phyloP scores from a whole-genome alignment of 2,113 vertebrate genomes.

The Aramus guarauna region DNA sequence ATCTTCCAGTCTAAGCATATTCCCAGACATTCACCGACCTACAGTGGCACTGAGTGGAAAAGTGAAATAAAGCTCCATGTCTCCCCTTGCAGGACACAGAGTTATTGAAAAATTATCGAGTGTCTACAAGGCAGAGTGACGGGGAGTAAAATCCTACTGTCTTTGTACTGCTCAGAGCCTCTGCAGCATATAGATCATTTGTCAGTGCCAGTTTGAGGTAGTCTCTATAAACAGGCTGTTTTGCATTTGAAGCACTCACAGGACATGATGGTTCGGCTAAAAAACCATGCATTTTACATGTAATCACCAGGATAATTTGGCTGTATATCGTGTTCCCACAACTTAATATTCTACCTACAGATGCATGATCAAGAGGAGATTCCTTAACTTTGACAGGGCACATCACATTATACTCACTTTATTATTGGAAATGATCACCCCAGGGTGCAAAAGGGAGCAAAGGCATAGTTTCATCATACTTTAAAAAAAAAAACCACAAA shows the following conservation, averaged over 20 bases:
- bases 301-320: constrained; percentile 61
- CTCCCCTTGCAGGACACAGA: not conserved
- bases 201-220: constrained; percentile 45
- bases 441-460: constrained; percentile 49
- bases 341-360: constrained; percentile 67
- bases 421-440: constrained; percentile 69
- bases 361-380: constrained; percentile 58
- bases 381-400: constrained; percentile 62
- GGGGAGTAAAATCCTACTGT: not conserved
- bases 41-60: not conserved
- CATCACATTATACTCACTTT: constrained; percentile 66
- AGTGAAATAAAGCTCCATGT: not conserved
- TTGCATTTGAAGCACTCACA: constrained; percentile 60
- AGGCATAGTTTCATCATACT: not conserved
- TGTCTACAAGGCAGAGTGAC: not conserved
- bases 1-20: not conserved
- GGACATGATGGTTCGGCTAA: constrained; percentile 25
- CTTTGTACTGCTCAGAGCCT: constrained; percentile 21
- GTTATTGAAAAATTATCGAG: not conserved
- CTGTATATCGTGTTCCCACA: constrained; percentile 33
- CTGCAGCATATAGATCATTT: constrained; percentile 48
- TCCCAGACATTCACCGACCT: not conserved
- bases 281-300: constrained; percentile 56
- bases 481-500: not conserved
- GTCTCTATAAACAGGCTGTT: constrained; percentile 41